phyloP scores from a whole-genome alignment of 1,140 invertebrate species.

The Camponotus pennsylvanicus region DNA sequence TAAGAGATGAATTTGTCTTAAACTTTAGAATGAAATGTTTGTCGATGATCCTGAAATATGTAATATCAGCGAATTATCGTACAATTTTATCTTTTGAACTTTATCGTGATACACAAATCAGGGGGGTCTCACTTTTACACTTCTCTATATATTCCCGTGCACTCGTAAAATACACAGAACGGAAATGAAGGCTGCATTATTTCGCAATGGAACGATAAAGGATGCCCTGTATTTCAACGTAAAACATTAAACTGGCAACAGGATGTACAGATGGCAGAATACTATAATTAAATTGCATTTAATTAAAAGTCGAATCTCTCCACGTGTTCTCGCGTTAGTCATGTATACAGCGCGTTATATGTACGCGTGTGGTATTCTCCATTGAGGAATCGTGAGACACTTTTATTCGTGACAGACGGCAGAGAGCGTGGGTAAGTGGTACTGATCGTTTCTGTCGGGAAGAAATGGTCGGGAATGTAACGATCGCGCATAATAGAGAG shows the following conservation, averaged over 20 bases:
- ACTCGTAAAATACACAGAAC: constrained; percentile 27
- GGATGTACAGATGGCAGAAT: constrained; percentile 48
- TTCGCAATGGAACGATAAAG: constrained; percentile 59
- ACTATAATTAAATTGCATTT: constrained; percentile 78
- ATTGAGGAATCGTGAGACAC: constrained; percentile 51
- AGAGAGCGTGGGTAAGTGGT: too few relatives aligned
- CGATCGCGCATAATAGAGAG: not conserved
- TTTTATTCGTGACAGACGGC: constrained; percentile 47
- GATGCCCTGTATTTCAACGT: constrained; percentile 16
- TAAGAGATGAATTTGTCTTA: not conserved
- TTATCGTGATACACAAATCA: constrained; percentile 49
- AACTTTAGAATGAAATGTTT: not conserved
- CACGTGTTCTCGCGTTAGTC: constrained; percentile 51
- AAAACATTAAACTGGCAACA: constrained; percentile 34
- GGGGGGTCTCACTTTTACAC: constrained; percentile 20
- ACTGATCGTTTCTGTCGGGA: not conserved
- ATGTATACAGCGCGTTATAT: too few relatives aligned
- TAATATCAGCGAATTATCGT: not conserved
- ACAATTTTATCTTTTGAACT: not conserved
- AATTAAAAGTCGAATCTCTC: constrained; percentile 76
- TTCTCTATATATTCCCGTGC: constrained; percentile 1
- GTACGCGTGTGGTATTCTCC: constrained; percentile 11
- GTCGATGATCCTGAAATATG: constrained; percentile 16
- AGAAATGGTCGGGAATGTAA: not conserved
- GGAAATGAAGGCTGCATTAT: constrained; percentile 67